Evolutionary conservation across 1,140 invertebrate species (phyloP).

Genomic region (Paraescarpia echinospica): DNA sequence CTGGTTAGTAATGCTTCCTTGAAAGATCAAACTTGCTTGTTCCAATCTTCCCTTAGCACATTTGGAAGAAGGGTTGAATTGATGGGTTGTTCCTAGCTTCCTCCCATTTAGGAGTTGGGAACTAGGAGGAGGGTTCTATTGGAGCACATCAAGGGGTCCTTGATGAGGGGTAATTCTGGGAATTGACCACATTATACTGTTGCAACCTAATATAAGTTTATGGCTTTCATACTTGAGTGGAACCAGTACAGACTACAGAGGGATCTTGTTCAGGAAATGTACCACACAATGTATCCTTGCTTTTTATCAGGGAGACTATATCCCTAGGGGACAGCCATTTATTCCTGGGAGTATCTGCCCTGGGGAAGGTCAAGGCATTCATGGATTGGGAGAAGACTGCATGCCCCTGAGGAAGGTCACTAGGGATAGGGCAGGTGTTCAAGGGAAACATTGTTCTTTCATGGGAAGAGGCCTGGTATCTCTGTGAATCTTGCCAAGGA

Average conservation of each 20-base stretch:
- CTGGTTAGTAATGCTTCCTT: background rate
- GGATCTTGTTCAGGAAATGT: background rate
- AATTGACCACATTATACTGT: background rate
- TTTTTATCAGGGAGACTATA: background rate
- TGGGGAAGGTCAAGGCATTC: too few species aligned
- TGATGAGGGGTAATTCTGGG: background rate
- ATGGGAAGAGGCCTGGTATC: too few species aligned
- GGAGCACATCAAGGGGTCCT: background rate
- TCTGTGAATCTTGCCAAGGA: too few species aligned
- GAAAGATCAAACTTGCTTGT: background rate
- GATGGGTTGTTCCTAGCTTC: background rate
- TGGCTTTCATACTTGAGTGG: background rate
- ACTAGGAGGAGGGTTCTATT: background rate
- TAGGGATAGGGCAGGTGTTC: too few species aligned
- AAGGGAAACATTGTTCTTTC: too few species aligned
- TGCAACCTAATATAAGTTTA: background rate
- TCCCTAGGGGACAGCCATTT: background rate
- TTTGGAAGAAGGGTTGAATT: too few species aligned
- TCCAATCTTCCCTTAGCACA: too few species aligned
- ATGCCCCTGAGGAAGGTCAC: too few species aligned
- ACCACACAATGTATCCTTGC: background rate
- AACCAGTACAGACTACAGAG: background rate
- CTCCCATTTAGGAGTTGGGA: background rate
- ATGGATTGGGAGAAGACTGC: too few species aligned
- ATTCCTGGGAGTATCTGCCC: too few species aligned